phyloP scores from a whole-genome alignment of 2,888 invertebrate genomes.

The Eudemis profundana region DNA sequence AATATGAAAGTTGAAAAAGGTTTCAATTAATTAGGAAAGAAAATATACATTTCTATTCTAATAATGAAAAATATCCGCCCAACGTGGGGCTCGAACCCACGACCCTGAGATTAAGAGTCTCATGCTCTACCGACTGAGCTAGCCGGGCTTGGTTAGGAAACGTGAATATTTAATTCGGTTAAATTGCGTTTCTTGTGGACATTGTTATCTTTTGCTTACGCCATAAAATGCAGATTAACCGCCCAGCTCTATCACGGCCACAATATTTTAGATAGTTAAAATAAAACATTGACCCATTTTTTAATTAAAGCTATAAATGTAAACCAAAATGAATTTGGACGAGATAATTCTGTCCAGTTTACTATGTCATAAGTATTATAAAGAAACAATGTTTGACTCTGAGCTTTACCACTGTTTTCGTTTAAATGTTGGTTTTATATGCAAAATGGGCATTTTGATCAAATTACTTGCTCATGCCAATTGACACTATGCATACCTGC shows the following conservation, averaged over 20 bases:
- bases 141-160: conserved; percentile 66
- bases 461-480: background rate
- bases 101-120: conserved; percentile 88
- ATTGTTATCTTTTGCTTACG: background rate
- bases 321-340: too few species aligned
- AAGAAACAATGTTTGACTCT: too few species aligned
- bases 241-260: background rate
- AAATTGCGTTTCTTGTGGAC: background rate
- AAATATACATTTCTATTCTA: conserved; percentile 11
- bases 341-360: too few species aligned
- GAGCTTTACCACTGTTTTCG: too few species aligned
- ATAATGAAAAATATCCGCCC: conserved; percentile 76
- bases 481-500: conserved; percentile 3
- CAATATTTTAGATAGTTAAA: too few species aligned
- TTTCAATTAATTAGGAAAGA: background rate
- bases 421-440: too few species aligned
- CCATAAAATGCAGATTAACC: background rate
- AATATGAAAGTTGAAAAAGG: background rate
- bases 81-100: conserved; percentile 88
- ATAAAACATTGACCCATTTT: background rate
- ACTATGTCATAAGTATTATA: too few species aligned
- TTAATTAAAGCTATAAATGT: too few species aligned
- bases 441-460: background rate
- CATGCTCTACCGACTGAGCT: conserved; percentile 86
- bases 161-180: conserved; percentile 50